Evolutionary conservation across 2,113 vertebrate genomes (phyloP), one percentile per base, ranked within the genome.

Genomic region (Alosa alosa): DNA sequence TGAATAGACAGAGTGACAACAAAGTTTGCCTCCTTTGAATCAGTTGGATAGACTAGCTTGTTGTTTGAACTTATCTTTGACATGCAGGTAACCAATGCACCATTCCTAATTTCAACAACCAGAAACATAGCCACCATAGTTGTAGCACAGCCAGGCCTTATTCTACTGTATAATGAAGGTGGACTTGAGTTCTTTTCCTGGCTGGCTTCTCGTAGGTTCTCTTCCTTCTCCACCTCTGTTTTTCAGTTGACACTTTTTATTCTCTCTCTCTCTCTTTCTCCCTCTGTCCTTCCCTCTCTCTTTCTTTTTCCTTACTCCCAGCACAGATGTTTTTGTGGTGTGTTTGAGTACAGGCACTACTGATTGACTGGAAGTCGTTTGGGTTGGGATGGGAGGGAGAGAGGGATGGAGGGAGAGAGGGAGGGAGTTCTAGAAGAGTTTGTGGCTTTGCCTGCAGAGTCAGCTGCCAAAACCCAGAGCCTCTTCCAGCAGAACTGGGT

Each of bases 341-440:
- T 39, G 25, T 75, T 17, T 15, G 25, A 39, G 68, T 15, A 5
- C 25, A 75, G 11, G 68, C 68, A 36, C 68, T 4, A 75, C 68
- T 72, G 64, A 72, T 72, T 72, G 64, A 72, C 64, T 75, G 68
- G 68, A 75, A 75, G 68, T 75, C 31, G 13, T 75, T 36, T 75
- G 31, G 31, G 11, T 31, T 39, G 10, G 25, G 13, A 31, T 39
- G 31, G 1, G 25, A 78, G 72, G 39, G 31, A 17, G 31, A 36
- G 25, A 39, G 31, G 15, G 72, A 72, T n/a, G 9, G n/a, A 31
- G n/a, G n/a, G 22, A 72, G 2, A 6, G 64, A 39, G 25, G n/a
- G 8, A 31, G 64, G 36, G 3, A 39, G 13, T 11, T 3, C 31
- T 39, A 15, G 31, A 78, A 78, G 13, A 36, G 72, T 4, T 72